A percentile compares a stretch with the other conserved stretches of the same genome.
Evolutionary conservation across 2,113 vertebrate genomes (phyloP).

Genomic region (Chlorocebus sabaeus): DNA sequence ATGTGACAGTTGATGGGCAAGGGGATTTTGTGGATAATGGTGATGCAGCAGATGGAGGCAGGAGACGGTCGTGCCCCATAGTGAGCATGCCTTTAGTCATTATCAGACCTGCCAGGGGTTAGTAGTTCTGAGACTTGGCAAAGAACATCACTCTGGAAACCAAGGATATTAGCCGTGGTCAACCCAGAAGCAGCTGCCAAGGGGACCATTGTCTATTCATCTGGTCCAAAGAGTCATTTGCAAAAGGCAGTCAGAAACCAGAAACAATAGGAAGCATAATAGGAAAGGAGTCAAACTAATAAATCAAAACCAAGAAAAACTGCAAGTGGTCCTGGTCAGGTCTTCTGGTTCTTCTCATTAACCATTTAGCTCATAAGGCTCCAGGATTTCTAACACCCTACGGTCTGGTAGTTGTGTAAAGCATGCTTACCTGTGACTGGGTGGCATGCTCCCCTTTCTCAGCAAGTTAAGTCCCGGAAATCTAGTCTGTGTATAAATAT

Average conservation of each 20-base stretch:
- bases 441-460: background rate
- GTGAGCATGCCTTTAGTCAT: background rate
- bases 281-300: background rate
- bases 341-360: background rate
- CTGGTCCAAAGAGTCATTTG: background rate
- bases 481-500: background rate
- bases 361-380: background rate
- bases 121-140: background rate
- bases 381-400: background rate
- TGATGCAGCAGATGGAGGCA: background rate
- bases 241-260: background rate
- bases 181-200: background rate
- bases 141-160: background rate
- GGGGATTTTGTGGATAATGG: background rate
- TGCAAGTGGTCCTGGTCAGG: background rate
- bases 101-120: background rate
- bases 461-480: background rate
- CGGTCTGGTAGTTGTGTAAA: background rate
- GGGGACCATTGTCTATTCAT: background rate
- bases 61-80: accelerated
- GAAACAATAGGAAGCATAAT: background rate
- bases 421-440: background rate
- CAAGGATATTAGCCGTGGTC: background rate
- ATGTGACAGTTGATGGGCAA: background rate
- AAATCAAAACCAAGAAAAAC: background rate